These are phyloP conservation scores for Pocillopora damicornis DNA, from an alignment of 64 coral and sea anemone genomes.

Conservation along the genomic window DNA sequence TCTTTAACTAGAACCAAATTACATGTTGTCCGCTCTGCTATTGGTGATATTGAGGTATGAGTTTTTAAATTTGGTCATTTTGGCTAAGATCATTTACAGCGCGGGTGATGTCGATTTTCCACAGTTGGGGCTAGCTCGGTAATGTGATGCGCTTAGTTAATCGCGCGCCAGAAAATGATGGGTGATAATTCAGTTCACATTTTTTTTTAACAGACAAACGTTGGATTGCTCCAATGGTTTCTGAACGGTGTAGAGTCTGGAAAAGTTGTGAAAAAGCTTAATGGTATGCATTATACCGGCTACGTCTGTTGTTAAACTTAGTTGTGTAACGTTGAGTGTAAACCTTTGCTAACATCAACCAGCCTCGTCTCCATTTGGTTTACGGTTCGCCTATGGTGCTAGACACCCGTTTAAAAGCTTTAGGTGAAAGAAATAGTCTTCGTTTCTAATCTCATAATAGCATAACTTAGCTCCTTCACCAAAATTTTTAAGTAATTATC, in stretches of 20 bases:
- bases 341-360: not conserved
- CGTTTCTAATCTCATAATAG: no score
- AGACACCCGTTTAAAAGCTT: no score
- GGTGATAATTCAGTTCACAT: no score
- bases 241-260: not conserved
- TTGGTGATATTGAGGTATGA: constrained; percentile 31
- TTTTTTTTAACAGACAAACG: not conserved
- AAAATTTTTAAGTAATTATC: no score
- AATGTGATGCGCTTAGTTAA: no score
- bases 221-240: not conserved
- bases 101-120: not conserved
- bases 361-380: no score
- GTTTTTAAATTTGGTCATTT: not conserved
- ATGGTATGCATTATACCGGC: not conserved
- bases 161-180: no score
- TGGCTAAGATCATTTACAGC: not conserved
- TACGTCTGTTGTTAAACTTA: no score
- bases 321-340: not conserved
- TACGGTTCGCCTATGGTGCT: no score
- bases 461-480: no score
- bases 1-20: not conserved
- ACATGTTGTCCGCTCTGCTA: constrained; percentile 26
- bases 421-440: no score
- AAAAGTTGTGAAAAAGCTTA: not conserved
- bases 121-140: not conserved